Evolutionary conservation across 2,113 vertebrate species (phyloP).

Genomic region (Chinchilla lanigera): DNA sequence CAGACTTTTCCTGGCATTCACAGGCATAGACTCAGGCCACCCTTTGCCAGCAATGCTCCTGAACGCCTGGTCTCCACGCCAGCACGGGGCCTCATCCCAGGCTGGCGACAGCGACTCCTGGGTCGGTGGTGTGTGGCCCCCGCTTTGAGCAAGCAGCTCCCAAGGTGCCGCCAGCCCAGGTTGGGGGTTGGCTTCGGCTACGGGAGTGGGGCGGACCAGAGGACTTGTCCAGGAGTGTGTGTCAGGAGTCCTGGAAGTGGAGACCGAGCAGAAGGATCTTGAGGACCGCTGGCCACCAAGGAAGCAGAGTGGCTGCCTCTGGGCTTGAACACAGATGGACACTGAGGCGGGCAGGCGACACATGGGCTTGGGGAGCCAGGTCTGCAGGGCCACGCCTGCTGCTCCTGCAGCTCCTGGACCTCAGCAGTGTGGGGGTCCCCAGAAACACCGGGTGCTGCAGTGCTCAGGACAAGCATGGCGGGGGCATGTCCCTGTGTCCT

Average conservation of each 20-base stretch:
- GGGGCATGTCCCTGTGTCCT: neutral
- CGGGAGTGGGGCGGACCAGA: neutral
- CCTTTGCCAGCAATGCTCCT: neutral
- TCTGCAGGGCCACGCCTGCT: neutral
- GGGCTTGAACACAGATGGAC: neutral
- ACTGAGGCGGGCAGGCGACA: neutral
- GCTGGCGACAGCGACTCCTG: too few relatives aligned
- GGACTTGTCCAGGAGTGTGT: neutral
- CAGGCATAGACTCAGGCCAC: neutral
- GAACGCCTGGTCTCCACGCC: neutral
- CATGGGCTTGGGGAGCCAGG: too few relatives aligned
- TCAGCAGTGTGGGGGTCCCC: neutral
- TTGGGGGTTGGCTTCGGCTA: neutral
- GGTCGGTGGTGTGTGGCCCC: accelerated
- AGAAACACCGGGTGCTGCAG: neutral
- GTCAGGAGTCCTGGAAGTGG: neutral
- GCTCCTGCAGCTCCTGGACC: neutral
- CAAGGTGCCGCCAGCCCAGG: accelerated
- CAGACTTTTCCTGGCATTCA: neutral
- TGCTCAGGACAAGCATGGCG: too few relatives aligned
- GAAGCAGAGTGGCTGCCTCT: neutral
- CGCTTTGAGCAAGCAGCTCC: too few relatives aligned
- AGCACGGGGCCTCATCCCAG: accelerated
- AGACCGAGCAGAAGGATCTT: neutral
- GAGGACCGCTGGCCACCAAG: neutral